A percentile compares a stretch with the other conserved stretches of the same genome.
Conservation (phyloP, 2,113 vertebrate genomes). For the Sylvietta virens region DNA sequence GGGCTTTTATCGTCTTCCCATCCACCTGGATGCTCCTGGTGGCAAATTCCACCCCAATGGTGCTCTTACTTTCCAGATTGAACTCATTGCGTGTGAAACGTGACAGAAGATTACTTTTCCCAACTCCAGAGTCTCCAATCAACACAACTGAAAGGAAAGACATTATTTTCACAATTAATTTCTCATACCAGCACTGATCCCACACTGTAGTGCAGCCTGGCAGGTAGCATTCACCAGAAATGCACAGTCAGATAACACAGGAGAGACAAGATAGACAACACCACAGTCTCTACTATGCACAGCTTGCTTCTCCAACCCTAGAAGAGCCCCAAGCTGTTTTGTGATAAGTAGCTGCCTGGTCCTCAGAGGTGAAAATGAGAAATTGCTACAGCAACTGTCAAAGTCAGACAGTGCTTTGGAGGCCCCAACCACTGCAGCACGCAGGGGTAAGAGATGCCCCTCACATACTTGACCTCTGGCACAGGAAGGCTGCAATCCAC, state of each 20-base stretch:
- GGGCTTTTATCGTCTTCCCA: conserved; percentile 94
- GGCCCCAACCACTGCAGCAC: not conserved
- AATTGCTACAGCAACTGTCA: not conserved
- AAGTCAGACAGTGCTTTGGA: not conserved
- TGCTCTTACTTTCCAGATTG: conserved; percentile 98
- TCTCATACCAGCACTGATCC: not conserved
- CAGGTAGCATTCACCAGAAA: not conserved
- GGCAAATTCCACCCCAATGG: conserved; percentile 96
- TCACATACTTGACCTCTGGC: not conserved
- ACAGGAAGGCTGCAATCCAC: not conserved
- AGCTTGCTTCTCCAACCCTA: not conserved
- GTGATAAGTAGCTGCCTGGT: not conserved
- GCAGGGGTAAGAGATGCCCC: not conserved
- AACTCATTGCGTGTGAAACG: conserved; percentile 98
- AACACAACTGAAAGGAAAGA: conserved; percentile 81
- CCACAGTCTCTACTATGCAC: not conserved
- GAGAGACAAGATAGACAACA: not conserved
- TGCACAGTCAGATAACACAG: not conserved
- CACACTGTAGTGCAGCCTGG: accelerated
- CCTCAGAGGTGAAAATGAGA: not conserved
- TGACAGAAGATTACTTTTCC: conserved; percentile 95
- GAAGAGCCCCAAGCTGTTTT: not conserved
- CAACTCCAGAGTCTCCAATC: conserved; percentile 95
- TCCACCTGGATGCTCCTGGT: conserved; percentile 98
- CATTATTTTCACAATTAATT: not conserved